Percentiles rank a stretch among this genome's conserved stretches.
Conservation (phyloP, 2,797 vertebrate species). For the Fistularia commersonii region DNA sequence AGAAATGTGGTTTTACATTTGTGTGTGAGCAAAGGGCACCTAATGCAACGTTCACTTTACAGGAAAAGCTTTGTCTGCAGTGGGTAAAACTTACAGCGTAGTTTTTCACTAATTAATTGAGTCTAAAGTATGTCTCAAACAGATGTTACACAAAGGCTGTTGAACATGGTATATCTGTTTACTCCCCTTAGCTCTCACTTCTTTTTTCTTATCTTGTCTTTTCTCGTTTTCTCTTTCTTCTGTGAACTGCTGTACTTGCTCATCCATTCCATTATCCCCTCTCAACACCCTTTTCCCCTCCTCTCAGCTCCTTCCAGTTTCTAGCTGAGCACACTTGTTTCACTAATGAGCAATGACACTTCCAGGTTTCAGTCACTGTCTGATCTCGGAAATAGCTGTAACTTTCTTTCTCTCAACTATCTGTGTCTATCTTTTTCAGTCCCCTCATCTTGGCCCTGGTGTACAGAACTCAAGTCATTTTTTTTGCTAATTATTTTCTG, state of each 20-base stretch:
- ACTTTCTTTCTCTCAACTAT: conserved; percentile 44
- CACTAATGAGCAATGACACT: conserved; percentile 64
- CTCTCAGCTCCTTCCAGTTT: conserved; percentile 23
- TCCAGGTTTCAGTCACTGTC: conserved; percentile 61
- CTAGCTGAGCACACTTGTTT: conserved; percentile 62
- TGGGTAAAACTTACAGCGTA: conserved; percentile 18
- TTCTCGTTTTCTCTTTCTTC: conserved; percentile 9
- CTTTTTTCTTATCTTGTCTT: conserved; percentile 19
- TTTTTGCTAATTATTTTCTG: conserved; percentile 33
- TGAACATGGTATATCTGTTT: conserved; percentile 31
- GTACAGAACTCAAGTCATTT: conserved; percentile 15
- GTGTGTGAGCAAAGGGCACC: not conserved
- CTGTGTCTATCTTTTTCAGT: conserved; percentile 46
- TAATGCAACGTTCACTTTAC: not conserved
- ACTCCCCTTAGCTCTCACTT: conserved; percentile 16
- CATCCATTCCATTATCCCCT: conserved; percentile 16
- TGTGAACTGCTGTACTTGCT: not conserved
- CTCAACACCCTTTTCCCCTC: conserved; percentile 16
- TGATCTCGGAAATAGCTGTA: conserved; percentile 45
- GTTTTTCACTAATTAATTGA: conserved; percentile 23
- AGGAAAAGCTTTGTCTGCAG: conserved; percentile 16
- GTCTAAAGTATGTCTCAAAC: conserved; percentile 20
- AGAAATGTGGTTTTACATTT: too few species aligned
- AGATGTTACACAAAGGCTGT: conserved; percentile 18
- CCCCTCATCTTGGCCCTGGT: conserved; percentile 10